A percentile compares a stretch with the other conserved stretches of the same genome.
Conservation (phyloP, 2,113 vertebrate genomes). For the Echinops telfairi region DNA sequence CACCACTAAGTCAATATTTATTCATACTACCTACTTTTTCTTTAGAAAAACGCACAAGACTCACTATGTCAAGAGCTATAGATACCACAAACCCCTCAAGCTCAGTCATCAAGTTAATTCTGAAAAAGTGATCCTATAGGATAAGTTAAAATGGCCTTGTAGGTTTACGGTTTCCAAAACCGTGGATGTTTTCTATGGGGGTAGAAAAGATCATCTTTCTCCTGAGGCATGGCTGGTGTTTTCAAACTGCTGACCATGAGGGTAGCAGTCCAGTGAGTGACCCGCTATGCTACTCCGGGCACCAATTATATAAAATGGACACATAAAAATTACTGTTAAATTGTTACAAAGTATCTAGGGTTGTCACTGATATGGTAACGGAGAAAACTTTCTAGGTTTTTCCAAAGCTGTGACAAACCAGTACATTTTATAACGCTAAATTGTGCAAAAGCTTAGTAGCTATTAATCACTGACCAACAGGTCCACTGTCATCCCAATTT, state of each 20-base stretch:
- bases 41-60: neutral
- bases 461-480: neutral
- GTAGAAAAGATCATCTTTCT: too few species aligned
- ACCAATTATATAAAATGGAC: neutral
- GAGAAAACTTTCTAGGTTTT: constrained; percentile 2
- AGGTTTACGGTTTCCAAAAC: too few species aligned
- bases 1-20: constrained; percentile 7
- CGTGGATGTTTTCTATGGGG: too few species aligned
- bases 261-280: too few species aligned
- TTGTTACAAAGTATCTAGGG: neutral
- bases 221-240: too few species aligned
- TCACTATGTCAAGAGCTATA: neutral
- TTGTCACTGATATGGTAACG: constrained; percentile 9
- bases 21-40: neutral
- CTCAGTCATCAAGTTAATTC: too few species aligned
- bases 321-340: constrained; percentile 10
- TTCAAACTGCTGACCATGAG: too few species aligned
- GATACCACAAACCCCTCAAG: neutral
- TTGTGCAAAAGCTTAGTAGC: neutral
- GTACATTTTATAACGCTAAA: constrained; percentile 20
- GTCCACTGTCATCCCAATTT: neutral
- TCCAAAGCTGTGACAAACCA: neutral
- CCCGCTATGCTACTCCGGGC: too few species aligned
- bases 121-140: too few species aligned
- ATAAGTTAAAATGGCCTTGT: too few species aligned